These are phyloP conservation scores for Melanotus villosus DNA, from an alignment of 2,888 invertebrate species.

Conservation along the genomic window DNA sequence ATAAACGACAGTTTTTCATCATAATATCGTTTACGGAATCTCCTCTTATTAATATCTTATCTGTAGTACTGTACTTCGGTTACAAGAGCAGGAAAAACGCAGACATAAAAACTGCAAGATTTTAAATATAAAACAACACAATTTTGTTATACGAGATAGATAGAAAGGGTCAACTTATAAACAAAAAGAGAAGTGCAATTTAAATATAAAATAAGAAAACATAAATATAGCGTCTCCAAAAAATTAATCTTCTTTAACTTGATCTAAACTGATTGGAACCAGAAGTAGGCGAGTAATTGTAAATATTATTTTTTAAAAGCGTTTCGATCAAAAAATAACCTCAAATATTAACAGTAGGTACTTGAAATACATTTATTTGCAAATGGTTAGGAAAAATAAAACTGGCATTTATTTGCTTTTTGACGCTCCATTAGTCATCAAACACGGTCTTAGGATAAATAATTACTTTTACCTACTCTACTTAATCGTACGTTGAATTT, in stretches of 20 bases:
- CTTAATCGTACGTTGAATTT: neutral
- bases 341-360: neutral
- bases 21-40: neutral
- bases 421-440: neutral
- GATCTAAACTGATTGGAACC: neutral
- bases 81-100: too few relatives aligned
- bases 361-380: neutral
- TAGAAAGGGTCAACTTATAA: too few relatives aligned
- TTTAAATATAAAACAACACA: too few relatives aligned
- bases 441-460: neutral
- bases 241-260: too few relatives aligned
- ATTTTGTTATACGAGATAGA: too few relatives aligned
- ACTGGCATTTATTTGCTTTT: constrained; percentile 5
- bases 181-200: too few relatives aligned
- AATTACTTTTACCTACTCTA: neutral
- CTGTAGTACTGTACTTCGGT: too few relatives aligned
- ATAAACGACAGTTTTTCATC: neutral
- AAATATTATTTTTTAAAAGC: constrained; percentile 2
- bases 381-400: neutral
- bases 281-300: neutral
- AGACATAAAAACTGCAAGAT: too few relatives aligned
- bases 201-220: too few relatives aligned
- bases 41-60: too few relatives aligned
- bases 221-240: too few relatives aligned
- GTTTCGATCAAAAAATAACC: neutral